phyloP scores from a whole-genome alignment of 2,797 vertebrate species.

The Poeciliopsis paucimaculata region DNA sequence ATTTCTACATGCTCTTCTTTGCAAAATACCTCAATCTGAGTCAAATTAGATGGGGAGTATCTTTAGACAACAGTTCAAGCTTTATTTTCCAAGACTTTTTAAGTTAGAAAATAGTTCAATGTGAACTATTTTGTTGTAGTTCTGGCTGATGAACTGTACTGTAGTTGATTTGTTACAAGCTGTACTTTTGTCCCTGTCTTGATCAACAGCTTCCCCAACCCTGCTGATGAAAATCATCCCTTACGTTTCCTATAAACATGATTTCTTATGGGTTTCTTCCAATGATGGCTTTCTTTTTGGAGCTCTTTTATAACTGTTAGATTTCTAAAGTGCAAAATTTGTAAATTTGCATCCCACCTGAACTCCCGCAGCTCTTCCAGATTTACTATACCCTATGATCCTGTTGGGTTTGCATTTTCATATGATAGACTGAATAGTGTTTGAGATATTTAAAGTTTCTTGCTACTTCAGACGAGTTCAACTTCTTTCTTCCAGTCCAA shows the following conservation, averaged over 20 bases:
- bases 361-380: neutral
- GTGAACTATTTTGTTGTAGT: neutral
- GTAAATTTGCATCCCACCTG: neutral
- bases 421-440: neutral
- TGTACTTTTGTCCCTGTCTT: neutral
- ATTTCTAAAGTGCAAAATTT: neutral
- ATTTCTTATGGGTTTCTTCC: neutral
- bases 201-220: neutral
- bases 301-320: neutral
- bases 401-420: neutral
- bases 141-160: neutral
- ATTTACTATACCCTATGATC: neutral
- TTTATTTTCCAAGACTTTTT: neutral
- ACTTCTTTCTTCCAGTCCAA: neutral
- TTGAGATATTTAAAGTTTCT: neutral
- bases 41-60: neutral
- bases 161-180: neutral
- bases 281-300: neutral
- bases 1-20: neutral
- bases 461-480: neutral
- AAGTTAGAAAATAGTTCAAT: neutral
- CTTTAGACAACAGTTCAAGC: neutral
- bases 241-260: neutral
- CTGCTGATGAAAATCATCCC: neutral
- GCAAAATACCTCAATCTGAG: neutral